Evolutionary conservation across 2,113 vertebrate genomes (phyloP).

Genomic region (Silurus asotus): DNA sequence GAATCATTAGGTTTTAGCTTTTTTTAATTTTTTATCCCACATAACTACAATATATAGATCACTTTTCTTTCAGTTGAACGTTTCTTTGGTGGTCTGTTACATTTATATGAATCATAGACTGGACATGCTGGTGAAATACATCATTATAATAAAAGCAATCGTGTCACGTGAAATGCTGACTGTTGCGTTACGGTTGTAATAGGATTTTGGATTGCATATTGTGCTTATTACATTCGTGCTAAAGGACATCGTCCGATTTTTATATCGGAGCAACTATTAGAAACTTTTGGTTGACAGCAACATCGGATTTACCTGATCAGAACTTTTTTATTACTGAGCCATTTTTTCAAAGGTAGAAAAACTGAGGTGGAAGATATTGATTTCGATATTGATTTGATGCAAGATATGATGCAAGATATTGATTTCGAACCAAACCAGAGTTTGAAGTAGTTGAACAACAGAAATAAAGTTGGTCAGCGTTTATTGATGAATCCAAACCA

Average conservation of each 20-base stretch:
- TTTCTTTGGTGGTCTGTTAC: not conserved
- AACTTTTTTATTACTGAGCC: too few relatives aligned
- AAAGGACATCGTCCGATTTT: too few relatives aligned
- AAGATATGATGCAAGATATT: not conserved
- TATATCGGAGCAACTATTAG: too few relatives aligned
- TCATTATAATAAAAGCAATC: not conserved
- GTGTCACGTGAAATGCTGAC: not conserved
- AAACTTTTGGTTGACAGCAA: too few relatives aligned
- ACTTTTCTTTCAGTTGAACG: not conserved
- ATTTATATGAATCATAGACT: too few relatives aligned
- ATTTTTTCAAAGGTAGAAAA: too few relatives aligned
- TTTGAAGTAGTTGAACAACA: not conserved
- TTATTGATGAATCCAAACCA: not conserved
- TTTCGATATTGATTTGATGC: too few relatives aligned
- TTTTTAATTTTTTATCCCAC: not conserved
- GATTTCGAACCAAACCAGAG: not conserved
- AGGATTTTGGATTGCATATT: too few relatives aligned
- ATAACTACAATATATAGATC: not conserved
- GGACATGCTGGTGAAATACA: not conserved
- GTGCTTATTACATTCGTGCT: too few relatives aligned
- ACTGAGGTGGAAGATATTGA: too few relatives aligned
- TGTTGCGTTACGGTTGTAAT: not conserved
- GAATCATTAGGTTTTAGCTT: not conserved
- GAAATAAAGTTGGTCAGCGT: not conserved
- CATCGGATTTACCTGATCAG: too few relatives aligned